Evolutionary conservation across 2,888 invertebrate genomes (phyloP).

Genomic region (Dicranocentrus wangi): DNA sequence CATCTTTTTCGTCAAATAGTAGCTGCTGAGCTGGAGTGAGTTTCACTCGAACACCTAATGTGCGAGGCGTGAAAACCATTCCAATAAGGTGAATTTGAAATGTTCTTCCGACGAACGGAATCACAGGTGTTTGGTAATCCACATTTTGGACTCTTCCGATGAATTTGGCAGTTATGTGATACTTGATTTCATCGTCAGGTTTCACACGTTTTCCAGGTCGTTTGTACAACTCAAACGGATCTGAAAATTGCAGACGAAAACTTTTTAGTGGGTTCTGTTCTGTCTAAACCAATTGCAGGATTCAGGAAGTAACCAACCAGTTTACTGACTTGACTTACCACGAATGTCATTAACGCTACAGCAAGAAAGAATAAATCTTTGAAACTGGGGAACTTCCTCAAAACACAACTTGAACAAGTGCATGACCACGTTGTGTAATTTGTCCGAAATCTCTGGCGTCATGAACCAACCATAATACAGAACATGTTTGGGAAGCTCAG

Average conservation of each 20-base stretch:
- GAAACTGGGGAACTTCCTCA: slow-evolving; percentile 46
- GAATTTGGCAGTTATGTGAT: slow-evolving; percentile 61
- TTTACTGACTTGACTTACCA: slow-evolving; percentile 11
- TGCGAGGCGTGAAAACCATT: slow-evolving; percentile 65
- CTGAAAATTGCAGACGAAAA: slow-evolving; percentile 22
- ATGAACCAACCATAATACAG: slow-evolving; percentile 66
- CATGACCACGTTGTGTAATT: slow-evolving; percentile 31
- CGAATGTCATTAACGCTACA: slow-evolving; percentile 49
- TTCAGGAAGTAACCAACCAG: too few species aligned
- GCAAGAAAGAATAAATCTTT: slow-evolving; percentile 43
- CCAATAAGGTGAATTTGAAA: slow-evolving; percentile 57
- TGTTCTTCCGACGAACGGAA: slow-evolving; percentile 26
- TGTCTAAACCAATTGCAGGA: too few species aligned
- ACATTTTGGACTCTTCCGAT: slow-evolving; percentile 33
- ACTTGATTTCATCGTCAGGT: slow-evolving; percentile 39
- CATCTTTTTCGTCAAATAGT: slow-evolving; percentile 73
- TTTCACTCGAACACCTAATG: slow-evolving; percentile 74
- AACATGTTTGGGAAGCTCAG: slow-evolving; percentile 50
- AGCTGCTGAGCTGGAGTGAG: slow-evolving; percentile 73
- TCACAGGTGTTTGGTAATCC: slow-evolving; percentile 39
- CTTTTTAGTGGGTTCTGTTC: too few species aligned
- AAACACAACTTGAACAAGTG: slow-evolving; percentile 19
- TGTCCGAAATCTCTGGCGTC: slow-evolving; percentile 12
- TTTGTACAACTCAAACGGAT: slow-evolving; percentile 51
- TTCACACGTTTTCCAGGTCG: slow-evolving; percentile 40